Conservation (phyloP, 2,113 vertebrate genomes). For the Hippocampus zosterae region DNA sequence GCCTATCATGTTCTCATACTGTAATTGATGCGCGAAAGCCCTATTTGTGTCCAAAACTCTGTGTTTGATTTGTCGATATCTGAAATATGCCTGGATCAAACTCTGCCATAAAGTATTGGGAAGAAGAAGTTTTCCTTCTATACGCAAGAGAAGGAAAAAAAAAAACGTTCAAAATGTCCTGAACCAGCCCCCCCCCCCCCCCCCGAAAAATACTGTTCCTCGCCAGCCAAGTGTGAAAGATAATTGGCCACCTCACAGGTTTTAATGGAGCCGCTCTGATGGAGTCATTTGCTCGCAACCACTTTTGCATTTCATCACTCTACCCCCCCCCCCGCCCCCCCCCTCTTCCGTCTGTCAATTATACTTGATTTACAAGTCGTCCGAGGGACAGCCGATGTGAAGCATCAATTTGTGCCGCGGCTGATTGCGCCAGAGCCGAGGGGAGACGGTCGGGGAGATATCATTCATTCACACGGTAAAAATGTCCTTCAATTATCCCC, state of each 20-base stretch:
- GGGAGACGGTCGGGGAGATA: slow-evolving; percentile 54
- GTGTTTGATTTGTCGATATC: neutral
- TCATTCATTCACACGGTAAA: slow-evolving; percentile 61
- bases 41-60: too few species aligned
- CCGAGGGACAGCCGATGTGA: slow-evolving; percentile 53
- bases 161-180: neutral
- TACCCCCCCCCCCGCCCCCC: neutral
- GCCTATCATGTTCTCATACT: too few species aligned
- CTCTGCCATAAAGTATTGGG: neutral
- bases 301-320: slow-evolving; percentile 67
- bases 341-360: slow-evolving; percentile 59
- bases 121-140: neutral
- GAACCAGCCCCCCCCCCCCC: neutral
- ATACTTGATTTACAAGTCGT: slow-evolving; percentile 65
- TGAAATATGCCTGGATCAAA: neutral
- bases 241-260: slow-evolving; percentile 61
- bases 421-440: slow-evolving; percentile 59
- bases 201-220: slow-evolving; percentile 14
- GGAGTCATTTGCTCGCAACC: slow-evolving; percentile 61
- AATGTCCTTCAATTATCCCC: slow-evolving; percentile 64
- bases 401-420: slow-evolving; percentile 60
- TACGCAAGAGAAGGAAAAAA: neutral
- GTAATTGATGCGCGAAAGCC: too few species aligned
- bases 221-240: slow-evolving; percentile 48
- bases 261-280: slow-evolving; percentile 61